phyloP scores from a whole-genome alignment of 2,113 vertebrate genomes.

The Potamarius usumacintae region DNA sequence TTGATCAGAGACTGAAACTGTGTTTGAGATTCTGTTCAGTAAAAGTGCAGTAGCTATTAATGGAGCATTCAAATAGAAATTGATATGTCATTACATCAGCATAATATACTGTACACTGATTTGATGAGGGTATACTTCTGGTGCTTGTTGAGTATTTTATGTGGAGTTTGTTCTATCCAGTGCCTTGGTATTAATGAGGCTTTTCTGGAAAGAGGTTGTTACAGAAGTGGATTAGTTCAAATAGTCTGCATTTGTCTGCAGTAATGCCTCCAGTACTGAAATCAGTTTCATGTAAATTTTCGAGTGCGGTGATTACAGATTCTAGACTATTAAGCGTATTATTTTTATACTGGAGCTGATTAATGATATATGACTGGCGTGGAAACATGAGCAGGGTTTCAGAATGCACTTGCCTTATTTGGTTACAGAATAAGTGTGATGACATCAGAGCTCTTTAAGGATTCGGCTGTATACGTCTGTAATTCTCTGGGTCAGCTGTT shows the following conservation, averaged over 20 bases:
- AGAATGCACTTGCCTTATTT: slow-evolving; percentile 20
- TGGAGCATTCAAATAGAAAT: neutral
- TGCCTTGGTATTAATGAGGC: neutral
- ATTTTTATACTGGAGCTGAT: slow-evolving; percentile 1
- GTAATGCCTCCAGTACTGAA: slow-evolving; percentile 4
- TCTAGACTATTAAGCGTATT: neutral
- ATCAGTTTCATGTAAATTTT: neutral
- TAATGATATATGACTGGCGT: slow-evolving; percentile 7
- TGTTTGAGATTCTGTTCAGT: neutral
- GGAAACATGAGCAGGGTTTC: neutral
- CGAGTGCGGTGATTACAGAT: neutral
- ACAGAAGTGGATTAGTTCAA: neutral
- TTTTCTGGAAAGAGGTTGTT: neutral
- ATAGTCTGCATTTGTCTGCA: neutral
- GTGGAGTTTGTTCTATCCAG: neutral
- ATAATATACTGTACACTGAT: neutral
- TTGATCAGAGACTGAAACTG: neutral
- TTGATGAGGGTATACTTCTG: neutral
- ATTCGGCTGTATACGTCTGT: neutral
- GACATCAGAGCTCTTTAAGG: slow-evolving; percentile 2
- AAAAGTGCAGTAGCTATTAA: neutral
- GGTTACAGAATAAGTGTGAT: neutral
- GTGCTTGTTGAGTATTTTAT: neutral
- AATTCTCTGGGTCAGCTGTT: neutral
- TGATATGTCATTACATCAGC: neutral